Evolutionary conservation across 2,888 invertebrate species (phyloP), one percentile per base, ranked within the genome.

Genomic region (Dynastes maya): DNA sequence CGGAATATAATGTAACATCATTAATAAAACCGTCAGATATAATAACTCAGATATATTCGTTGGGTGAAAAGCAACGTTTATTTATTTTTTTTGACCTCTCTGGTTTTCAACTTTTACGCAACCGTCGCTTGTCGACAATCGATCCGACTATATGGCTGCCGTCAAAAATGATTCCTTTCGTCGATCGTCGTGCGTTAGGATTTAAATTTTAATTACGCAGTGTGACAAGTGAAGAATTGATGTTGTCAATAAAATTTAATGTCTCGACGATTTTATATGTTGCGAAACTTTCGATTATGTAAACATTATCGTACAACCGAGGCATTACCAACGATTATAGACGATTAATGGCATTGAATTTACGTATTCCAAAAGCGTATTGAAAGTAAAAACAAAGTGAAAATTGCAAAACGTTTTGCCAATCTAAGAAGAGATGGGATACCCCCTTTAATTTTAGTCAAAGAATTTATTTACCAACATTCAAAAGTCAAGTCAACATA

Each of bases 191-290:
- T 22, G 27, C 32, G 32, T 32, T 32, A 4, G 29, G 29, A 63
- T 63, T 63, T 32, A 63, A 63, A 63, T 68, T 68, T 68, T 68
- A 68, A 68, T 68, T 68, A 68, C 68, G 29, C 55, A 22, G 40
- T 51, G 68, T 68, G 68, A 68, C 68, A 68, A 68, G 68, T 68
- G 68, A 68, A 51, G 68, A 68, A 68, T 68, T 68, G 68, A 68
- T 68, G 68, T 68, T 68, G 68, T 68, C 68, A 68, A 68, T 68
- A 68, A 68, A 68, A 68, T 68, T 68, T 68, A 68, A 68, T 51
- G 68, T 68, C 68, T 16, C 13, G 68, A 68, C 51, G 51, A 51
- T 51, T 68, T 68, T 13, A 32, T 32, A 68, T 29, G 68, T 68
- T 68, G 68, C 49, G 68, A 68, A 68, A 68, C 51, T 65, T 45